These are phyloP conservation scores for Vulpes vulpes DNA, from an alignment of 2,113 vertebrate genomes.

Conservation along the genomic window DNA sequence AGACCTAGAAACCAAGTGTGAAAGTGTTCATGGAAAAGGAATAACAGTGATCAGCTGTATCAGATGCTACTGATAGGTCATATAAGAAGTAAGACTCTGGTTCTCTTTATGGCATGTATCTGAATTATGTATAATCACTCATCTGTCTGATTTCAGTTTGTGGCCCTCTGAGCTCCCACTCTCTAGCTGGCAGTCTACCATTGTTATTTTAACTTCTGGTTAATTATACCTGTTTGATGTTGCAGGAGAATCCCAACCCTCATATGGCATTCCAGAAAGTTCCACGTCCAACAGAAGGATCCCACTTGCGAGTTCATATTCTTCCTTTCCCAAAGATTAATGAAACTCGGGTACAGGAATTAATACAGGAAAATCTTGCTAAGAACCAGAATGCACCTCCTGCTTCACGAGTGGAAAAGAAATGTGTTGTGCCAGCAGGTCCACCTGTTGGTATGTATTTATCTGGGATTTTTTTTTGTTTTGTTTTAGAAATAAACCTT, in stretches of 20 bases:
- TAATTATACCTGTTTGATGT: background rate
- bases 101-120: background rate
- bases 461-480: background rate
- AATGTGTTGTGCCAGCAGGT: conserved; percentile 97
- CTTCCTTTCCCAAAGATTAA: conserved; percentile 95
- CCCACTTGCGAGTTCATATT: conserved; percentile 97
- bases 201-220: conserved; percentile 40
- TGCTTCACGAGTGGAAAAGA: conserved; percentile 91
- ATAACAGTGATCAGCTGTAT: background rate
- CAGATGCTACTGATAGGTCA: background rate
- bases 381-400: conserved; percentile 89
- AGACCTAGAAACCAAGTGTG: conserved; percentile 21
- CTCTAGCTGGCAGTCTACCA: background rate
- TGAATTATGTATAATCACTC: background rate
- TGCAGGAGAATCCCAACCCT: conserved; percentile 98
- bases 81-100: background rate
- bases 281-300: conserved; percentile 96
- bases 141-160: conserved; percentile 15
- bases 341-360: conserved; percentile 92
- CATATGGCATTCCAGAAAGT: conserved; percentile 99
- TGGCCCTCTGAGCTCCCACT: background rate
- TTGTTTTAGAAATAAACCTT: conserved; percentile 61
- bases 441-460: conserved; percentile 95
- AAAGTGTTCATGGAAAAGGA: background rate
- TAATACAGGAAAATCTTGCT: conserved; percentile 91